Conservation (phyloP, 2,797 vertebrate species). For the Gymnothorax reevesii region DNA sequence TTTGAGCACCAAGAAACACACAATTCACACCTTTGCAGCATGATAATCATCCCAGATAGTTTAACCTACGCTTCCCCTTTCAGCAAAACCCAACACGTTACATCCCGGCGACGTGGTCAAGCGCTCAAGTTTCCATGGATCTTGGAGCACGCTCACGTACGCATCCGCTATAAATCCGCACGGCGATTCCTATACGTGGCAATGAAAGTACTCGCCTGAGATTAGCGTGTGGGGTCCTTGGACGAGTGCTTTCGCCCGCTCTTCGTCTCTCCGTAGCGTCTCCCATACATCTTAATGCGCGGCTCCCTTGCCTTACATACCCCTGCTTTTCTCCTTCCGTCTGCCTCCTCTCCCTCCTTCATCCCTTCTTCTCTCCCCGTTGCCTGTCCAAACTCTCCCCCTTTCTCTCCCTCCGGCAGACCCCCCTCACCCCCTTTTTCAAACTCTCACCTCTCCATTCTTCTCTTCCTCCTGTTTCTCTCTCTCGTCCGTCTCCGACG, state of each 20-base stretch:
- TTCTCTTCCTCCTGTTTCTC: conserved; percentile 31
- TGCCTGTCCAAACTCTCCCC: not conserved
- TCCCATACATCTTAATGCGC: conserved; percentile 44
- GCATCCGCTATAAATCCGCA: not conserved
- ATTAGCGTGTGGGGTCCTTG: conserved; percentile 35
- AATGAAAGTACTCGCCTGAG: conserved; percentile 63
- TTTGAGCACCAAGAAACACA: conserved; percentile 54
- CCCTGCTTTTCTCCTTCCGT: conserved; percentile 49
- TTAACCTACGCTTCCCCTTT: conserved; percentile 50
- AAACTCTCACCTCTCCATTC: conserved; percentile 13
- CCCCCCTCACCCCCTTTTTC: not conserved
- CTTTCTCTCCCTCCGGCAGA: not conserved
- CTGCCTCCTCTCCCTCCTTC: conserved; percentile 43
- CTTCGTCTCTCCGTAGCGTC: conserved; percentile 26
- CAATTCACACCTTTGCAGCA: conserved; percentile 66
- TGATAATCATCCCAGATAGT: conserved; percentile 52
- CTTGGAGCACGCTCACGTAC: conserved; percentile 21
- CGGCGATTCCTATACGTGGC: conserved; percentile 19
- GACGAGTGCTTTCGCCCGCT: conserved; percentile 50
- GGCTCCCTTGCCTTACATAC: conserved; percentile 57
- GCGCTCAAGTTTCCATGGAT: not conserved
- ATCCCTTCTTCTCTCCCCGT: conserved; percentile 45
- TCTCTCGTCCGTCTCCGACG: conserved; percentile 46
- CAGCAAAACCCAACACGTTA: conserved; percentile 51
- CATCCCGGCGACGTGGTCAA: not conserved